These are phyloP conservation scores for Lathamus discolor DNA, from an alignment of 2,113 vertebrate species.

Conservation along the genomic window DNA sequence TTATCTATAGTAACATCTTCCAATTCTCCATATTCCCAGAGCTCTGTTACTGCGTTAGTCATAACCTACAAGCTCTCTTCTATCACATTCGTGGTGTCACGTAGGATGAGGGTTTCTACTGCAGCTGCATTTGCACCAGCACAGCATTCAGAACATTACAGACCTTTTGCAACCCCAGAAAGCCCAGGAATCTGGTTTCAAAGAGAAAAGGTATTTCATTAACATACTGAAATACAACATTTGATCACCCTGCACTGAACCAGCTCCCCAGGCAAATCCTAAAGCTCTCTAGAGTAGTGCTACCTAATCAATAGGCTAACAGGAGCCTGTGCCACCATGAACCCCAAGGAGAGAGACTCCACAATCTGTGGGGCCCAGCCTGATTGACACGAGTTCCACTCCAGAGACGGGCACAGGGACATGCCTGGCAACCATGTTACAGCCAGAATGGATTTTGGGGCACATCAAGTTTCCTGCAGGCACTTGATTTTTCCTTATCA, in stretches of 20 bases:
- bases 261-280: neutral
- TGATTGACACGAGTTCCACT: neutral
- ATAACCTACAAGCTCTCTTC: neutral
- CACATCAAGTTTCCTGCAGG: neutral
- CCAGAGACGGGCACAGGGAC: rapidly evolving
- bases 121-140: neutral
- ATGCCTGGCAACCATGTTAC: neutral
- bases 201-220: neutral
- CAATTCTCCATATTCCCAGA: neutral
- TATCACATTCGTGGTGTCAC: rapidly evolving
- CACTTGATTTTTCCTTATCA: neutral
- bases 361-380: neutral
- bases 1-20: neutral
- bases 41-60: neutral
- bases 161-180: neutral
- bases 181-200: neutral
- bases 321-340: neutral
- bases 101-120: rapidly evolving
- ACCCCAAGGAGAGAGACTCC: neutral
- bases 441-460: neutral
- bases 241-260: neutral
- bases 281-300: neutral
- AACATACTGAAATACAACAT: neutral
- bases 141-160: neutral
- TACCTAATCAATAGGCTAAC: rapidly evolving